Evolutionary conservation across 2,113 vertebrate species (phyloP), one percentile per base, ranked within the genome.

Genomic region (Tenebrosternarchus preto): DNA sequence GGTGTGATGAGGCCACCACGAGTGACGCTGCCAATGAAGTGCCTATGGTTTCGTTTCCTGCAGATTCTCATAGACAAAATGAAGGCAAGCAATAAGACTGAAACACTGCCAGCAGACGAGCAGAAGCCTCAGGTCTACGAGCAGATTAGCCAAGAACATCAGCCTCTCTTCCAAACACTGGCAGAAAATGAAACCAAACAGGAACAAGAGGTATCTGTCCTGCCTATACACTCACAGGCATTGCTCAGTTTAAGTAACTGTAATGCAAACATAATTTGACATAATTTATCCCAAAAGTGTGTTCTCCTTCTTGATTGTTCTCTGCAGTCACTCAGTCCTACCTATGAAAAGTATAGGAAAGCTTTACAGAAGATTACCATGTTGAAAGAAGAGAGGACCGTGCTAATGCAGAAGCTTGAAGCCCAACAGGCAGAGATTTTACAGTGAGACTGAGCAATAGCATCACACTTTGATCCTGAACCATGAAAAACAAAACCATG

Each of bases 321-420:
- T 53, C 60, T 69, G 70, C 67, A 88, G 80, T 82, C 74, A 67
- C 12, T 85, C 64, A 68, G 12, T 0, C 8, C 6, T 19, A 0
- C 4, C 22, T 36, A 82, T 81, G 86, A 88, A 55, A 92, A 89
- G 59, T 90, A 90, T 63, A 72, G 90, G 0, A 88, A 60, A 75
- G 90, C 91, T n/a, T 5, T 87, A 46, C 20, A 31, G 53, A 91
- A 91, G 86, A 88, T 93, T 73, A 78, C 60, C 2, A 76, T 82
- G 80, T 82, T 91, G 29, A 90, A 91, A 53, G 68, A 80, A 0
- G 89, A 93, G 73, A 86, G 29, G 0, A 64, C 72, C 3, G 64
- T 84, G 61, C 86, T 90, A 55, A 86, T 24, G 29, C 27, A 4
- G 60, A 78, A n/a, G 33, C 0, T 76, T 0, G 76, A 88, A 0